phyloP scores from a whole-genome alignment of 2,113 vertebrate genomes.

The Limanda limanda region DNA sequence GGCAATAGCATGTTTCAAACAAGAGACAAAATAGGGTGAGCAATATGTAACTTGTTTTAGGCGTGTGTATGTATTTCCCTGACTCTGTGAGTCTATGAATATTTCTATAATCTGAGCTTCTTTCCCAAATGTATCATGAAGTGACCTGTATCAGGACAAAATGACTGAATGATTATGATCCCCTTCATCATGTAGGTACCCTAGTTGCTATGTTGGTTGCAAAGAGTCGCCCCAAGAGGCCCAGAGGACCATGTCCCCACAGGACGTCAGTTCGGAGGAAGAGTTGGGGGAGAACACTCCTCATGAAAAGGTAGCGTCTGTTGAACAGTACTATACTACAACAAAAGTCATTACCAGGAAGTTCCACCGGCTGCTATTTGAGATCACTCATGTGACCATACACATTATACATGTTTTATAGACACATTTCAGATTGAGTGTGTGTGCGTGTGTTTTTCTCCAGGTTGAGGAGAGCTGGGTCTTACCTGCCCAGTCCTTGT shows the following conservation, averaged over 20 bases:
- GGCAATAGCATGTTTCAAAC: background rate
- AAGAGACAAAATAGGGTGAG: background rate
- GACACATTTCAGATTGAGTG: background rate
- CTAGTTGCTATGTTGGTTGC: constrained; percentile 85
- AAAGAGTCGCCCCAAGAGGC: constrained; percentile 80
- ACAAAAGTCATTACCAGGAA: background rate
- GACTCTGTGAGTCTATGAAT: background rate
- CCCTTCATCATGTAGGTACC: constrained; percentile 74
- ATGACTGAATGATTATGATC: background rate
- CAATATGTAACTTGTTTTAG: background rate
- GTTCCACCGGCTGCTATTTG: background rate
- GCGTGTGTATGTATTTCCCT: constrained; percentile 4
- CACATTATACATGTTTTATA: background rate
- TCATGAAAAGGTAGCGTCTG: constrained; percentile 43
- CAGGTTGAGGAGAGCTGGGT: constrained; percentile 80
- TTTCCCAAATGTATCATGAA: background rate
- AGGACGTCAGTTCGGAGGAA: constrained; percentile 80
- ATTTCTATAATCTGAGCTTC: too few species aligned
- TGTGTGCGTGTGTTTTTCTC: background rate
- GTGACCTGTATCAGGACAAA: constrained; percentile 4
- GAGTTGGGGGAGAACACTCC: constrained; percentile 68
- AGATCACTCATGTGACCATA: constrained; percentile 1
- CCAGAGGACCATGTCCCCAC: constrained; percentile 75
- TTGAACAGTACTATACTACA: background rate
- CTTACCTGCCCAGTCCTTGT: constrained; percentile 34